Evolutionary conservation across 2,888 invertebrate genomes (phyloP), one percentile per base, ranked within the genome.

Genomic region (Andrena bucephala): DNA sequence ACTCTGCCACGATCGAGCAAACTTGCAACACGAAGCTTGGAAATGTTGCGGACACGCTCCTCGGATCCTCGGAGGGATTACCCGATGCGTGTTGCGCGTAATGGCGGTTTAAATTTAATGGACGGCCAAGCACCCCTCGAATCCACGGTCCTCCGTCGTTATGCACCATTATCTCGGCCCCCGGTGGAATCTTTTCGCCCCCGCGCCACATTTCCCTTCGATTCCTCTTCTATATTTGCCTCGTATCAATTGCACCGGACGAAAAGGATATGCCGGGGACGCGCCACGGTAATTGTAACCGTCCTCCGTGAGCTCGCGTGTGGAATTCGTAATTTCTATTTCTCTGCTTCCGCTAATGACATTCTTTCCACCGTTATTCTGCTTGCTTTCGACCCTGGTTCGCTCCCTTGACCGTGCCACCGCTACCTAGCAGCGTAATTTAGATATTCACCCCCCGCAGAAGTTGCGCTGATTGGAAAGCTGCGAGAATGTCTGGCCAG

Each of bases 101-200:
- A 83, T 81, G 73, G 72, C 29, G 69, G 6, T 81, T 73, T 77
- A 83, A 83, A 73, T 77, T 74, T 82, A 77, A 81, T 68, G 70
- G 67, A 77, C 82, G 81, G 16, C 31, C 54, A 29, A 50, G 60
- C 73, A 20, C 42, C 36, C 54, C 66, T 48, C 66, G 70, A 63
- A 81, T 66, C 74, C 20, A 59, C 70, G 42, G 71, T 82, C 65
- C 48, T 78, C 62, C 74, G 6, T 79, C 74, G 76, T 77, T 81
- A 77, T 29, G 65, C 20, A 66, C 57, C 50, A 77, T 83, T 83
- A 83, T 67, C 59, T 48, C n/a, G n/a, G 2, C 42, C 29, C 16
- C 54, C 33, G 48, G n/a, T 65, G 10, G 54, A 70, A 62, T 65
- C 33, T 36, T 66, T 63, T 48, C 68, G 5, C n/a, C 5, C 54